A percentile compares a stretch with the other conserved stretches of the same genome.
phyloP scores from a whole-genome alignment of 1,140 invertebrate species.

The Luehdorfia chinensis region DNA sequence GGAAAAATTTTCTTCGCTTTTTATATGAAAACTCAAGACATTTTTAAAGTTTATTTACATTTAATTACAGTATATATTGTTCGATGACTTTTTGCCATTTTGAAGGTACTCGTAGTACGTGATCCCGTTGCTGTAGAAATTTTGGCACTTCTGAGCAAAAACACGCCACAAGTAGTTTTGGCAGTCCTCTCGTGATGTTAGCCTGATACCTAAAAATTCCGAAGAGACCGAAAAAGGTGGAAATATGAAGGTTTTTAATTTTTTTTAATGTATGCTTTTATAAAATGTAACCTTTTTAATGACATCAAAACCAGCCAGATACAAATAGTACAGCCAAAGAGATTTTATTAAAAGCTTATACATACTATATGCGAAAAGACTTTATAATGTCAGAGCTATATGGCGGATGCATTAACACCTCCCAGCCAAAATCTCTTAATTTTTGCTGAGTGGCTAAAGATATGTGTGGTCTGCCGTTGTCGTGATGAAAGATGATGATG shows the following conservation, averaged over 20 bases:
- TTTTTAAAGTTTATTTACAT: no score
- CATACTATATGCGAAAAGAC: no score
- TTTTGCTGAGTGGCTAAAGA: constrained; percentile 39
- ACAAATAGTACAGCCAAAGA: no score
- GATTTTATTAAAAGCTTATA: no score
- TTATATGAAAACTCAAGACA: no score
- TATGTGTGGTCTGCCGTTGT: constrained; percentile 42
- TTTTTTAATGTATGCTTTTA: no score
- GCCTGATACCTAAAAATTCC: neutral
- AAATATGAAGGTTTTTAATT: constrained; percentile 57
- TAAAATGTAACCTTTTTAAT: no score
- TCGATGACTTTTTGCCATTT: no score
- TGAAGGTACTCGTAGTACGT: no score
- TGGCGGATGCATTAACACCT: constrained; percentile 57
- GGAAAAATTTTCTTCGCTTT: no score
- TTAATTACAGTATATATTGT: no score
- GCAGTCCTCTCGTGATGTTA: neutral
- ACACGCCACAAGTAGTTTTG: neutral
- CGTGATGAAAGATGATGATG: constrained; percentile 38
- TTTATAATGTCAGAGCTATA: constrained; percentile 57
- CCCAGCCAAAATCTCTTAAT: constrained; percentile 51
- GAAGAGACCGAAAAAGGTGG: neutral
- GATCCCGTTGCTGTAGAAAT: neutral
- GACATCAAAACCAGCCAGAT: no score
- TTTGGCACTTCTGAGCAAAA: neutral